A percentile compares a stretch with the other conserved stretches of the same genome.
phyloP scores from a whole-genome alignment of 2,888 invertebrate species.

The Unio pictorum region DNA sequence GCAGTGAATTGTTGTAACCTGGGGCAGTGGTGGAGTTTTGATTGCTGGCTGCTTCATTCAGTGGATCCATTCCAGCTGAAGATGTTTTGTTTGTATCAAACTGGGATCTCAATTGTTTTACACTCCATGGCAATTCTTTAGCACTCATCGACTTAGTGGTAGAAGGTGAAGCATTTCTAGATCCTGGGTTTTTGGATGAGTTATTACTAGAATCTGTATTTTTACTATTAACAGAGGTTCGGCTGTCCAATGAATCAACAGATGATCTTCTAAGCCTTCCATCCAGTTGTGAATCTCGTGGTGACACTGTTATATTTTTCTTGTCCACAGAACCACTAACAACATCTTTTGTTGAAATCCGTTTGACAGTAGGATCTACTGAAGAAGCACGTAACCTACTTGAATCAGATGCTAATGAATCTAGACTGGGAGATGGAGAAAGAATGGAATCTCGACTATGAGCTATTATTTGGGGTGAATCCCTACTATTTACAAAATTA shows the following conservation, averaged over 20 bases:
- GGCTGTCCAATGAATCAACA: no score
- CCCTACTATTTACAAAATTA: no score
- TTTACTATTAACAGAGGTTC: no score
- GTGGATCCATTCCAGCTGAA: conserved; percentile 8
- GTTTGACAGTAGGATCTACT: conserved; percentile 11
- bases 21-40: conserved; percentile 19
- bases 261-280: no score
- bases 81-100: conserved; percentile 33
- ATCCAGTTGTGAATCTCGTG: no score
- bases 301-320: no score
- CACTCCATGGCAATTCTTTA: conserved; percentile 59
- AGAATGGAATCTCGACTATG: no score
- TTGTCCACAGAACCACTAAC: background rate
- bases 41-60: conserved; percentile 6
- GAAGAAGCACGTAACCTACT: conserved; percentile 31
- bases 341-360: conserved; percentile 15
- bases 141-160: background rate
- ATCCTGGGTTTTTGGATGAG: no score
- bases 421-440: no score
- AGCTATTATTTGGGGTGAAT: no score
- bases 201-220: no score
- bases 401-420: conserved; percentile 14
- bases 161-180: no score
- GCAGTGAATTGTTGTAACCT: conserved; percentile 51
- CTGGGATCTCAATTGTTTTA: conserved; percentile 49